Evolutionary conservation across 2,113 vertebrate species (phyloP).

Genomic region (Camelus dromedarius): DNA sequence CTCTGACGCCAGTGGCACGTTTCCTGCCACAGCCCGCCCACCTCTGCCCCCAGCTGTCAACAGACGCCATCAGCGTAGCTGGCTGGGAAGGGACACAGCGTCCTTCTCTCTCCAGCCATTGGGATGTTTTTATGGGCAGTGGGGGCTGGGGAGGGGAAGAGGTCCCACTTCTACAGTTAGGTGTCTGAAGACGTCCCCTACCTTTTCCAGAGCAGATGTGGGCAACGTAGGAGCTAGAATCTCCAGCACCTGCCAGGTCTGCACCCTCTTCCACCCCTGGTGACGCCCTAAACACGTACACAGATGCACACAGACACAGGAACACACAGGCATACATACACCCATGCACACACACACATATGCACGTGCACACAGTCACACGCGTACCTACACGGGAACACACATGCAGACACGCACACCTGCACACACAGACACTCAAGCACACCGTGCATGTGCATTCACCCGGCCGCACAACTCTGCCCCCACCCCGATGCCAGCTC

Average conservation of each 20-base stretch:
- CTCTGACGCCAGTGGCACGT: accelerated
- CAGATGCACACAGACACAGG: accelerated
- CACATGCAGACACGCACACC: neutral
- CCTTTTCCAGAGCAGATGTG: neutral
- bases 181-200: accelerated
- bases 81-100: accelerated
- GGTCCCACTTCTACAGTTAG: neutral
- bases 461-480: accelerated
- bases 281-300: neutral
- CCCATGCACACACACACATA: accelerated
- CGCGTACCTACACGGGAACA: accelerated
- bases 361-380: accelerated
- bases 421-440: neutral
- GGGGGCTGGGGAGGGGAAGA: neutral
- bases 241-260: no score
- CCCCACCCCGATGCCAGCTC: accelerated
- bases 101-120: neutral
- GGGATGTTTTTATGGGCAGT: accelerated
- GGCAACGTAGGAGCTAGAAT: accelerated
- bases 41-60: accelerated
- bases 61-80: accelerated
- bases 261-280: no score
- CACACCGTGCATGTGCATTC: accelerated
- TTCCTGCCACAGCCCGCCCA: accelerated
- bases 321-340: no score